phyloP scores from a whole-genome alignment of 2,888 invertebrate species.

The Dinocampus coccinellae region DNA sequence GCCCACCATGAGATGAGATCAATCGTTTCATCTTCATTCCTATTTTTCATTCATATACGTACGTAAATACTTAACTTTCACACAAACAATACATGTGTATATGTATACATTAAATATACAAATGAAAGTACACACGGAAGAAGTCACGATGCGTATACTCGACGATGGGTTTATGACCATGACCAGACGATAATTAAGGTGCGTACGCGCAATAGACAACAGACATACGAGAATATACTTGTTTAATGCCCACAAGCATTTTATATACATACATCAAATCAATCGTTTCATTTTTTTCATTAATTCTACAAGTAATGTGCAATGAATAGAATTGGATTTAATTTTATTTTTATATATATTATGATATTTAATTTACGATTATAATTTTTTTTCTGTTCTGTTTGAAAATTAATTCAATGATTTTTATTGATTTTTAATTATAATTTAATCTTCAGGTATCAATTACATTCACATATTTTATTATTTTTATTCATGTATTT shows the following conservation, averaged over 20 bases:
- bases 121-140: neutral
- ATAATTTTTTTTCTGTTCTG: no score
- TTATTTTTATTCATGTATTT: no score
- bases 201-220: conserved; percentile 27
- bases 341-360: no score
- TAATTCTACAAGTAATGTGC: neutral
- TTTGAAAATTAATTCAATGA: no score
- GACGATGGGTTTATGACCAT: conserved; percentile 29
- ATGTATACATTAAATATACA: neutral
- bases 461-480: no score
- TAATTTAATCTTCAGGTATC: no score
- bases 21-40: conserved; percentile 4
- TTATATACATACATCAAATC: conserved; percentile 41
- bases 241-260: neutral
- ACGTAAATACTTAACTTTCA: neutral
- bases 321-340: neutral
- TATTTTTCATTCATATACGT: neutral
- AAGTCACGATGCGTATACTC: neutral
- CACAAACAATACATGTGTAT: neutral
- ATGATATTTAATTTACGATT: no score
- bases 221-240: conserved; percentile 29
- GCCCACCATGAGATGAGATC: neutral
- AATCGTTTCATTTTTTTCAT: conserved; percentile 57
- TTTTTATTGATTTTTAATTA: no score
- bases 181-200: conserved; percentile 39